Evolutionary conservation across 2,113 vertebrate genomes (phyloP).

Genomic region (Ginglymostoma cirratum): DNA sequence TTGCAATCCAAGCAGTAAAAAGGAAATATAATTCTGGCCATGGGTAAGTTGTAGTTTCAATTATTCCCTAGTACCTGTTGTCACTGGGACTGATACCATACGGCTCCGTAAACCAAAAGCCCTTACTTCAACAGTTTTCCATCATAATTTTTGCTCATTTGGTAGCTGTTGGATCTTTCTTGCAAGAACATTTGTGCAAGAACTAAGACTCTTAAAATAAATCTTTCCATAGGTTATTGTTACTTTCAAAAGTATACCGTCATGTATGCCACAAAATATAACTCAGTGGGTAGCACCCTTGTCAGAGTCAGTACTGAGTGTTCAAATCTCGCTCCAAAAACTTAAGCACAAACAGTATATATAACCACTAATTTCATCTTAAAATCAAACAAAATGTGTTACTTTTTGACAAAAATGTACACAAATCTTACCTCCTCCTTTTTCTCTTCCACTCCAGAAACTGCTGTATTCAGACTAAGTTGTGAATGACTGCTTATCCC

Average conservation of each 20-base stretch:
- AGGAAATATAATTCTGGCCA: not conserved
- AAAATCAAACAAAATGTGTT: not conserved
- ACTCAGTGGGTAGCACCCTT: not conserved
- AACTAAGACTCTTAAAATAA: not conserved
- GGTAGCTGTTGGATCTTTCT: not conserved
- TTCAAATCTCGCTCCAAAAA: no score
- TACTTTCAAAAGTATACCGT: not conserved
- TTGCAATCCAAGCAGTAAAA: not conserved
- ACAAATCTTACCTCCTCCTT: conserved; percentile 61
- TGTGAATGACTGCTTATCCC: conserved; percentile 55
- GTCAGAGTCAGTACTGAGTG: not conserved
- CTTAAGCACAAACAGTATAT: no score
- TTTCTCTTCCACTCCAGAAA: conserved; percentile 50
- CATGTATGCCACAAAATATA: not conserved
- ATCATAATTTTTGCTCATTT: not conserved
- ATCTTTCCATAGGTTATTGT: not conserved
- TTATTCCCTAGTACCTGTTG: not conserved
- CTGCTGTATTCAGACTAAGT: conserved; percentile 47
- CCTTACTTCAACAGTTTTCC: not conserved
- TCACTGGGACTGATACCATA: not conserved
- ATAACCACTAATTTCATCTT: not conserved
- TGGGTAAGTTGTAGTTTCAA: not conserved
- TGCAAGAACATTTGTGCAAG: not conserved
- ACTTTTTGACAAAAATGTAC: no score
- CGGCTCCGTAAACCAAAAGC: not conserved